Base-by-base conservation (phyloP, 2,113 vertebrate species). In the Rhagologus leucostigma region DNA sequence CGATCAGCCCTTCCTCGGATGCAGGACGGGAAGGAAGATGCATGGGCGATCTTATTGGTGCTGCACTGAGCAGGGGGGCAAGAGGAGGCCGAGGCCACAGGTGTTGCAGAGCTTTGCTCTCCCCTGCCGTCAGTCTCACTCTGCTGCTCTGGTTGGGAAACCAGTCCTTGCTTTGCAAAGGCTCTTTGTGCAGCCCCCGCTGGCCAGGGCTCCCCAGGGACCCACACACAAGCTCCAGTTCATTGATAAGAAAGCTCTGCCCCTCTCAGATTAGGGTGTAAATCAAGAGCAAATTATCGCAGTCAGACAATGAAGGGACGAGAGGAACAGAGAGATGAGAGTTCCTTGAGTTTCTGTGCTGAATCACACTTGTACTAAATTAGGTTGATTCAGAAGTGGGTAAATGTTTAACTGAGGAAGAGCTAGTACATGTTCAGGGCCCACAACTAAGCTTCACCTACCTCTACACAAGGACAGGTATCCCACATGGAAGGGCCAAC, bases 401-500 rank as follows among this genome's bases (percentile, higher is more conserved):
- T 70, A 27, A 89, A 90, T 73, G 37, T 91, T 95, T 94, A 95
- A 93, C 81, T n/a, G 57, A 93, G 87, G 67, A 84, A 70, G 73
- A 87, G 70, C 73, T 65, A 20, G 52, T 29, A 42, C 0, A 0
- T 4, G 7, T 59, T 63, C 44, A 70, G 49, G 62, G 37, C 49
- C 41, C 0, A 6, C 23, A 80, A 2, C 20, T 17, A 46, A 92
- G 39, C 41, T 60, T 64, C 27, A n/a, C 30, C 82, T 39, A 33
- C 33, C 13, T 59, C 4, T 7, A 42, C 3, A 32, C 26, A 68
- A 35, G 42, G 29, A 32, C 7, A 27, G 22, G 50, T 21, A 22
- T 18, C n/a, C 17, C 53, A 60, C 8, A 11, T 1, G 19, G 49
- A 79, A 73, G 39, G n/a, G 46, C 73, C 1, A 6, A 39, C 30